Conservation (phyloP, 2,888 invertebrate genomes). For the Cosmia pyralina region DNA sequence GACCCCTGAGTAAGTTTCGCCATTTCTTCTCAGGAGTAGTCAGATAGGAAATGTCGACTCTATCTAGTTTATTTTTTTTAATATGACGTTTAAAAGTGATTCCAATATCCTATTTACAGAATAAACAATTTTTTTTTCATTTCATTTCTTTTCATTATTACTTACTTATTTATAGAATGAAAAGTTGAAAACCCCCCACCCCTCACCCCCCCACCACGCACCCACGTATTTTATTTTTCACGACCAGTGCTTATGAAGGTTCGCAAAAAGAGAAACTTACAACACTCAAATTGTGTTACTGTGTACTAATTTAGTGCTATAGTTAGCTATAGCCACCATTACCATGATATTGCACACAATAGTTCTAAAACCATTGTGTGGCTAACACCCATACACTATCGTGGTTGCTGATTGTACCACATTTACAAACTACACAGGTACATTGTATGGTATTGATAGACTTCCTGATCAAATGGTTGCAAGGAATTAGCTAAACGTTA, state of each 20-base stretch:
- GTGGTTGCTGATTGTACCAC: slow-evolving; percentile 8
- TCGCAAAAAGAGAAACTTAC: neutral
- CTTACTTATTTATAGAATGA: neutral
- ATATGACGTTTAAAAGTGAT: no score
- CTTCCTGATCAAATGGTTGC: neutral
- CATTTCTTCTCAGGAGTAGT: no score
- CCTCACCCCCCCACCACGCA: no score
- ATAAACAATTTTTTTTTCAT: no score
- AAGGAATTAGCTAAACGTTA: neutral
- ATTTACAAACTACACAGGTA: slow-evolving; percentile 8
- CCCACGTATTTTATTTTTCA: neutral
- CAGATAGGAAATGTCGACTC: no score
- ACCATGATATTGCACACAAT: no score
- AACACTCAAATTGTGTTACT: neutral
- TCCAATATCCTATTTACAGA: no score
- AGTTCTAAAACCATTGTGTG: slow-evolving; percentile 2
- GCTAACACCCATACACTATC: slow-evolving; percentile 1
- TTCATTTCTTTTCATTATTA: no score
- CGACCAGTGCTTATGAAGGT: neutral
- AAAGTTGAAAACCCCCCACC: no score
- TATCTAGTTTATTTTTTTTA: no score
- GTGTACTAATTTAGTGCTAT: neutral
- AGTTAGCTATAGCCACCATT: neutral
- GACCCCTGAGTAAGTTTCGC: no score
- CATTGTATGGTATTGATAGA: neutral